Evolutionary conservation across 2,797 vertebrate species (phyloP).

Genomic region (Mycteria americana): DNA sequence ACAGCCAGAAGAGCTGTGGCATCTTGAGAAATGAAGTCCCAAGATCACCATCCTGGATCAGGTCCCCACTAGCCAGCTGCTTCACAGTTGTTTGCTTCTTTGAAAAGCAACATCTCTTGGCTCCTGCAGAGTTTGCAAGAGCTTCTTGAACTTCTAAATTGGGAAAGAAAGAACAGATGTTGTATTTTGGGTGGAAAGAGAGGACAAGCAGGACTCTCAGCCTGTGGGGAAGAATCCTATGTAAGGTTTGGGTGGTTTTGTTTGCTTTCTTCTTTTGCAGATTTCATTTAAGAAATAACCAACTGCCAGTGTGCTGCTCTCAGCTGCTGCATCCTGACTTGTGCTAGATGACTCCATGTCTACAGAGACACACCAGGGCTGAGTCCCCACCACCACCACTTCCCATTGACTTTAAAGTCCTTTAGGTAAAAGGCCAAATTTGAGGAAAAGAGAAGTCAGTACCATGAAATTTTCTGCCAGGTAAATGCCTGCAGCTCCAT

Average conservation of each 20-base stretch:
- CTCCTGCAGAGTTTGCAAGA: not conserved
- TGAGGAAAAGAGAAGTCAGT: not conserved
- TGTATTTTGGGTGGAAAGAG: not conserved
- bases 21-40: not conserved
- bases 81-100: not conserved
- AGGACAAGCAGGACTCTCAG: not conserved
- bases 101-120: not conserved
- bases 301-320: not conserved
- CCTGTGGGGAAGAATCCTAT: not conserved
- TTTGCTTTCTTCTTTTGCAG: not conserved
- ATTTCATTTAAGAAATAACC: not conserved
- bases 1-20: not conserved
- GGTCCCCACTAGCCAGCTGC: not conserved
- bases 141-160: not conserved
- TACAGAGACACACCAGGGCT: not conserved
- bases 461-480: not conserved
- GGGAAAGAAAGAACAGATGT: not conserved
- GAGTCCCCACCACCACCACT: not conserved
- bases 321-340: not conserved
- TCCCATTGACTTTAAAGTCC: not conserved
- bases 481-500: not conserved
- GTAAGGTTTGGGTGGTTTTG: not conserved
- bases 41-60: not conserved
- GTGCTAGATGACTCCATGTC: rapidly evolving
- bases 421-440: not conserved